Percentiles rank a stretch among this genome's conserved stretches.
These are phyloP conservation scores for Masnerella sp. DNA, from an alignment of 2,888 invertebrate genomes.

Conservation along the genomic window DNA sequence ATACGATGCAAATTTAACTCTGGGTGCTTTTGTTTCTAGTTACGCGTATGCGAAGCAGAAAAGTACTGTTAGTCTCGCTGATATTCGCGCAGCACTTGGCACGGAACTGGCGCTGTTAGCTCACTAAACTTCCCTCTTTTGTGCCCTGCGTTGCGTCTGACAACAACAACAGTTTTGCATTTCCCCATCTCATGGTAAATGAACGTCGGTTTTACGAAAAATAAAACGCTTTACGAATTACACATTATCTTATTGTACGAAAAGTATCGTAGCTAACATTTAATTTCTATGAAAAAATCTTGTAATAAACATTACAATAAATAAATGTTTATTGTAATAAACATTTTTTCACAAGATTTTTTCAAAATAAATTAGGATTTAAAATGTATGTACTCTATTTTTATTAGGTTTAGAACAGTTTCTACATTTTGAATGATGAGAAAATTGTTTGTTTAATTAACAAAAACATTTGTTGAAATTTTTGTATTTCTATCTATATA, in stretches of 20 bases:
- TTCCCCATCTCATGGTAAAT: constrained; percentile 10
- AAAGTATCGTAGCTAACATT: background rate
- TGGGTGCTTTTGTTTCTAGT: constrained; percentile 42
- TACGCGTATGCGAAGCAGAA: constrained; percentile 44
- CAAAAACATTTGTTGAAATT: too few species aligned
- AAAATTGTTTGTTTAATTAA: too few species aligned
- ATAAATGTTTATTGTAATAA: too few species aligned
- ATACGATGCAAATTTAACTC: constrained; percentile 4
- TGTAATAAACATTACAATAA: too few species aligned
- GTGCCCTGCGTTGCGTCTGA: constrained; percentile 30
- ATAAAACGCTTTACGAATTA: constrained; percentile 12
- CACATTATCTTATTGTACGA: constrained; percentile 21
- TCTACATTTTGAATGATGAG: too few species aligned
- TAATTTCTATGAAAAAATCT: too few species aligned
- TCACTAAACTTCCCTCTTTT: constrained; percentile 48
- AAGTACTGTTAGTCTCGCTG: constrained; percentile 52
- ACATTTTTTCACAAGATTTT: too few species aligned
- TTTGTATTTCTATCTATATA: too few species aligned
- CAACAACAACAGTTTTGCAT: constrained; percentile 46
- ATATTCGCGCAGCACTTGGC: constrained; percentile 46
- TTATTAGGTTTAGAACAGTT: too few species aligned
- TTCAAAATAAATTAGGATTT: too few species aligned
- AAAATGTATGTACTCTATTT: too few species aligned
- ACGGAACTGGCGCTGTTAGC: constrained; percentile 39
- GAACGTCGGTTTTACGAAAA: constrained; percentile 22